These are phyloP conservation scores for Rhinophrynus dorsalis DNA, from an alignment of 2,797 vertebrate species.

Conservation along the genomic window DNA sequence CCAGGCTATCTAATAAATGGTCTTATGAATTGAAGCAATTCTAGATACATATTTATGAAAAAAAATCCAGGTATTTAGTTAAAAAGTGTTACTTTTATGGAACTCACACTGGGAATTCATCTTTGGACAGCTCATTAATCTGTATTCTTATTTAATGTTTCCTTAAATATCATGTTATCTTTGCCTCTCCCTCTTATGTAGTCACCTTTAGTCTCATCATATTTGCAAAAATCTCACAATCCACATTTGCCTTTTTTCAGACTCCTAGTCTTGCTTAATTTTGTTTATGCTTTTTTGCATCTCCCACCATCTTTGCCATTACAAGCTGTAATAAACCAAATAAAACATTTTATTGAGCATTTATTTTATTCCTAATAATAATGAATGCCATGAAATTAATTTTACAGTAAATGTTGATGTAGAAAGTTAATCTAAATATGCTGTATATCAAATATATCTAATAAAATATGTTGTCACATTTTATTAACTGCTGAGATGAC, in stretches of 20 bases:
- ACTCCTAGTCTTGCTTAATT: neutral
- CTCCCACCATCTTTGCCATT: neutral
- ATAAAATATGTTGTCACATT: constrained; percentile 37
- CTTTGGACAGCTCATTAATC: too few relatives aligned
- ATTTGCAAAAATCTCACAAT: neutral
- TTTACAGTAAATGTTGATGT: neutral
- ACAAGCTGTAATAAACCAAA: neutral
- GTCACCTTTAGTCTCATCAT: too few relatives aligned
- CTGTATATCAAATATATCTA: constrained; percentile 23
- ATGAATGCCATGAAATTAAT: constrained; percentile 3
- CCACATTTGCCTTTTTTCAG: neutral
- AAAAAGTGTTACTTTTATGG: too few relatives aligned
- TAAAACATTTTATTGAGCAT: neutral
- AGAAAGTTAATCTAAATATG: constrained; percentile 33
- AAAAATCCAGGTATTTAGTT: too few relatives aligned
- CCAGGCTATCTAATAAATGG: too few relatives aligned
- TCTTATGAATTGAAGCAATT: too few relatives aligned
- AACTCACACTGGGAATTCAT: too few relatives aligned
- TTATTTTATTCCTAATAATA: neutral
- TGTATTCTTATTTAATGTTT: too few relatives aligned
- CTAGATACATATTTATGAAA: too few relatives aligned
- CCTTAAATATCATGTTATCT: too few relatives aligned
- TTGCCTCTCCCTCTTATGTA: too few relatives aligned
- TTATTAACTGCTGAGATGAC: constrained; percentile 35
- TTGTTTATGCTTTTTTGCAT: neutral